phyloP scores from a whole-genome alignment of 2,113 vertebrate species.

The Boulengeromyrus knoepffleri region DNA sequence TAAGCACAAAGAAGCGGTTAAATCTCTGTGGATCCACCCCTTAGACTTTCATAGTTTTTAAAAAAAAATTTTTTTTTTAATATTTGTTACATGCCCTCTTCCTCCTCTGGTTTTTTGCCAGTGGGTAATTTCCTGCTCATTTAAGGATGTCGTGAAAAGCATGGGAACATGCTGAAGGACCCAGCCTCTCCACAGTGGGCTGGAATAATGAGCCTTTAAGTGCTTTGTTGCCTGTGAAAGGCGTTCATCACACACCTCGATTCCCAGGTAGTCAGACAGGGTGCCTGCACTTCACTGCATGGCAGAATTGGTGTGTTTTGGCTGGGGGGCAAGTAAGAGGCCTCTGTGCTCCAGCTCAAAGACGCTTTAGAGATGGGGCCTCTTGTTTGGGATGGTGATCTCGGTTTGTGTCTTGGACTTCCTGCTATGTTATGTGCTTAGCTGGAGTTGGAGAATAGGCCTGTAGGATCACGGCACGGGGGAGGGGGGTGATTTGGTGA shows the following conservation, averaged over 20 bases:
- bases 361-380: background rate
- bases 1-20: background rate
- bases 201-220: background rate
- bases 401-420: background rate
- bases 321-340: background rate
- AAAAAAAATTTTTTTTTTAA: background rate
- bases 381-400: background rate
- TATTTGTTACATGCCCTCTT: background rate
- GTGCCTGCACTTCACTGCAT: background rate
- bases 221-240: background rate
- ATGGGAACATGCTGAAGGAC: background rate
- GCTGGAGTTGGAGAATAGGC: background rate
- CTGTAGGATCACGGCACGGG: background rate
- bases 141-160: background rate
- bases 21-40: background rate
- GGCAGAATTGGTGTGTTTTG: background rate
- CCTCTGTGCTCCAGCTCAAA: background rate
- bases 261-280: background rate
- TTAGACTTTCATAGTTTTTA: background rate
- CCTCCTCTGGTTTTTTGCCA: background rate
- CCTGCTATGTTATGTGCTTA: background rate
- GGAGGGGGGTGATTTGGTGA: background rate
- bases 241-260: background rate
- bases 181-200: background rate
- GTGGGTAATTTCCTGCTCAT: background rate